Conservation (phyloP, 2,797 vertebrate species). For the Coracias cyanogaster region DNA sequence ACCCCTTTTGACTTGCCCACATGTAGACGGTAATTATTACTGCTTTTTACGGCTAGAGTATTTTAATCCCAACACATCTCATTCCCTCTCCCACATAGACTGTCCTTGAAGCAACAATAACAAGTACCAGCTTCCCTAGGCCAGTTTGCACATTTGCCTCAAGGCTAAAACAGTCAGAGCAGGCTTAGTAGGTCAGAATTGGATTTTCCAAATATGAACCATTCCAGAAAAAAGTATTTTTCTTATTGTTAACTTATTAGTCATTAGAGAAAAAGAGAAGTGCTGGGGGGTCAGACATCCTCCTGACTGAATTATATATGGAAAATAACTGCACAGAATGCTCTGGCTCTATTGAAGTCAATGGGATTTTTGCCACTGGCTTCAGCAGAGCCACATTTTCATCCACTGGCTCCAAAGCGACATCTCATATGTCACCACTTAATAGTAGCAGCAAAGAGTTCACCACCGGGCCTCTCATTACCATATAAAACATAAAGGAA, state of each 20-base stretch:
- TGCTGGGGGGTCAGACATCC: not conserved
- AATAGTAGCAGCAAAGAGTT: slow-evolving; percentile 25
- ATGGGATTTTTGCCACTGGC: not conserved
- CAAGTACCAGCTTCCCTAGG: slow-evolving; percentile 68
- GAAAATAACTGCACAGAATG: slow-evolving; percentile 16
- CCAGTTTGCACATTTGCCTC: slow-evolving; percentile 59
- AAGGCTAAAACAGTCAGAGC: slow-evolving; percentile 51
- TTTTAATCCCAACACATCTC: slow-evolving; percentile 71
- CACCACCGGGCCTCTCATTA: not conserved
- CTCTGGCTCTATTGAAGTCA: not conserved
- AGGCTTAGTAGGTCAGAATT: slow-evolving; percentile 54
- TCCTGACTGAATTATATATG: not conserved
- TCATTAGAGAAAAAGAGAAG: not conserved
- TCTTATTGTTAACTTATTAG: slow-evolving; percentile 38
- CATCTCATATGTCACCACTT: slow-evolving; percentile 11
- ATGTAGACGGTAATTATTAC: slow-evolving; percentile 69
- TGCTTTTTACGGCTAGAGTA: slow-evolving; percentile 68
- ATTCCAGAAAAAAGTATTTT: not conserved
- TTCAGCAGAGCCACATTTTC: not conserved
- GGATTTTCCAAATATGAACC: slow-evolving; percentile 42
- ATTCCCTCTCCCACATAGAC: slow-evolving; percentile 67
- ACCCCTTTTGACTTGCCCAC: slow-evolving; percentile 66
- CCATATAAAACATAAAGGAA: slow-evolving; percentile 29
- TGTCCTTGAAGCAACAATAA: slow-evolving; percentile 72
- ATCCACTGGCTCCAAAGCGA: not conserved